A percentile compares a stretch with the other conserved stretches of the same genome.
Evolutionary conservation across 1,140 invertebrate genomes (phyloP).

Genomic region (Scaptomyza graminum): DNA sequence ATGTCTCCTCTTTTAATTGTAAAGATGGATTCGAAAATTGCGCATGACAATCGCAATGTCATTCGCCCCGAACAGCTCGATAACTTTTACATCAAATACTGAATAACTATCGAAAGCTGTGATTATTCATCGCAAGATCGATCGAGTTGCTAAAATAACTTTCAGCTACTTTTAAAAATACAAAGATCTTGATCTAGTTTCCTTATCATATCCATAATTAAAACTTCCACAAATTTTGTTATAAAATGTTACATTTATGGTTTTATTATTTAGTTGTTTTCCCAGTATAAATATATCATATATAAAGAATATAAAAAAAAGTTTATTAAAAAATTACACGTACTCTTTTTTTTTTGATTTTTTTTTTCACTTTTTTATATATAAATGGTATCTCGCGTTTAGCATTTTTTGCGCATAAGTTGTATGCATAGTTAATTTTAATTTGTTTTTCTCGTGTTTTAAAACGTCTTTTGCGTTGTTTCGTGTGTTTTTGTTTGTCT

Average conservation of each 20-base stretch:
- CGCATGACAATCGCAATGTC: no score
- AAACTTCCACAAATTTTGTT: constrained; percentile 48
- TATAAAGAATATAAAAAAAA: constrained; percentile 82
- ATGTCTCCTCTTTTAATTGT: no score
- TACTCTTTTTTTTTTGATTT: constrained; percentile 56
- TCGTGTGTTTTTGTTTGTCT: constrained; percentile 22
- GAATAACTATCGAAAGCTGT: no score
- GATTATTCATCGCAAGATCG: no score
- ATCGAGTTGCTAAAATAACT: no score
- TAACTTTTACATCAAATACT: no score
- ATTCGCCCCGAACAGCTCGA: no score
- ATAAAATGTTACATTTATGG: constrained; percentile 81
- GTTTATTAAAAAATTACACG: constrained; percentile 80
- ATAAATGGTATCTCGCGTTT: constrained; percentile 32
- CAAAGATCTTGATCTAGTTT: no score
- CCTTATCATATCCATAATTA: no score
- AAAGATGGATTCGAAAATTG: no score
- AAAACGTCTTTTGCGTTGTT: constrained; percentile 23
- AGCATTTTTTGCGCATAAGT: constrained; percentile 26
- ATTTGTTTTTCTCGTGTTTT: constrained; percentile 43
- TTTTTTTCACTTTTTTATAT: constrained; percentile 22
- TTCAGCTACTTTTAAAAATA: no score
- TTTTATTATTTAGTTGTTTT: constrained; percentile 69
- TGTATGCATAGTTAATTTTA: constrained; percentile 45
- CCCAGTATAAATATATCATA: constrained; percentile 80